These are phyloP conservation scores for Odontomyia ornata DNA, from an alignment of 2,888 invertebrate genomes.

Conservation along the genomic window DNA sequence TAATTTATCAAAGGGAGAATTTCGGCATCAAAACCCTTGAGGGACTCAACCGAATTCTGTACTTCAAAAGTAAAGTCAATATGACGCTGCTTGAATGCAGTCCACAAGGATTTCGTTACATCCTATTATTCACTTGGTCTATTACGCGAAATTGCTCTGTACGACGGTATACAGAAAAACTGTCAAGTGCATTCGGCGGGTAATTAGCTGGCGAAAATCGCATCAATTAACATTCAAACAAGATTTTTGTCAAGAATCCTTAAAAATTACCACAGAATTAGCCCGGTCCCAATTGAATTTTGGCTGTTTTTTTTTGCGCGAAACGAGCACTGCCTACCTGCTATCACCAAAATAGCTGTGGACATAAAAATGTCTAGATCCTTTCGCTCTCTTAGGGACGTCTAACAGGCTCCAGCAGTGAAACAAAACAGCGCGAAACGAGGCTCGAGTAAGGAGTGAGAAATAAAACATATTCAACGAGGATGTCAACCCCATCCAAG, in stretches of 20 bases:
- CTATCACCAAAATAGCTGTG: constrained; percentile 14
- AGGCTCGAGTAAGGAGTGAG: not conserved
- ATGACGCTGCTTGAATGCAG: not conserved
- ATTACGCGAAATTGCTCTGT: not conserved
- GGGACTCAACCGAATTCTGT: not conserved
- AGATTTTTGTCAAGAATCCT: constrained; percentile 39
- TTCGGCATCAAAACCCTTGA: not conserved
- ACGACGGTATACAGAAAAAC: constrained; percentile 1
- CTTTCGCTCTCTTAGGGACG: constrained; percentile 16
- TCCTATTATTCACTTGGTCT: constrained; percentile 28
- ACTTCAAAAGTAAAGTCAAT: not conserved
- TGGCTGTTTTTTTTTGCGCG: not conserved
- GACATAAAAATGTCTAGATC: constrained; percentile 28
- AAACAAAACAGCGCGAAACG: constrained; percentile 12
- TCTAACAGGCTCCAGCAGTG: constrained; percentile 13
- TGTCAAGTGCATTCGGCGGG: constrained; percentile 42
- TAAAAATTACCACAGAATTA: constrained; percentile 34
- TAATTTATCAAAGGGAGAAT: constrained; percentile 4
- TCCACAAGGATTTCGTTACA: constrained; percentile 11
- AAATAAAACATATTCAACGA: not conserved
- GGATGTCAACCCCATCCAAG: constrained; percentile 1
- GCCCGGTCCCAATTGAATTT: constrained; percentile 13
- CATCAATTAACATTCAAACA: constrained; percentile 45
- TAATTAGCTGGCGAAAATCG: constrained; percentile 45
- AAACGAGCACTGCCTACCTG: not conserved